Evolutionary conservation across 1,140 invertebrate species (phyloP), one percentile per base, ranked within the genome.

Genomic region (Drosophila carrolli): DNA sequence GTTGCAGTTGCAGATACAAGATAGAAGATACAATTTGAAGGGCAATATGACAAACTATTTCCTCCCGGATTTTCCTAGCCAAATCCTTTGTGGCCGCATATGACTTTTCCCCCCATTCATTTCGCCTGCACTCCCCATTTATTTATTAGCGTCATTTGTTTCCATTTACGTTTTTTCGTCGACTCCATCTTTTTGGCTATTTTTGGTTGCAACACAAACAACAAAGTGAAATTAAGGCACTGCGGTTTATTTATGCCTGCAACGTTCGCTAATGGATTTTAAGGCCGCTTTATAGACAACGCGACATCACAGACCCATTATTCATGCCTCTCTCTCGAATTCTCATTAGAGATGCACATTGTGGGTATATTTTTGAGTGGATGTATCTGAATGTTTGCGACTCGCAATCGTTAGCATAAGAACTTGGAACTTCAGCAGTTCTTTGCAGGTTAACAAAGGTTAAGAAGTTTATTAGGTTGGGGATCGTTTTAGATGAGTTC

Each of bases 131-230:
- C 53, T 70, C 54, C 46, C 47, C 55, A 51, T 65, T 62, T 84
- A 89, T 89, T 89, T 89, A 89, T 89, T 89, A 78, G 84, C 60
- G 66, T 84, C 84, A 89, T 89, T 89, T 89, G 84, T 78, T 81
- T 70, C 68, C 75, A 77, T 81, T 78, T 73, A 66, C 55, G 53
- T 80, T 72, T 74, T 70, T 60, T 75, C 46, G 46, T 73, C 48
- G 50, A 53, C 65, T 68, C 60, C 65, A 66, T 68, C 59, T 65
- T 67, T 63, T 68, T 77, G 77, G 65, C 80, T 83, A 88, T 89
- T 89, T 89, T 89, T 72, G 84, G 81, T 77, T 68, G 80, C 79
- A 75, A 56, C 74, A 51, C 37, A 48, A 56, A 48, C 67, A 70
- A 75, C 72, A 37, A 48, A 58, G 56, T 68, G 43, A 75, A 83